Percentiles rank a stretch among this genome's conserved stretches.
Evolutionary conservation across 2,113 vertebrate species (phyloP).

Genomic region (Gobio gobio): DNA sequence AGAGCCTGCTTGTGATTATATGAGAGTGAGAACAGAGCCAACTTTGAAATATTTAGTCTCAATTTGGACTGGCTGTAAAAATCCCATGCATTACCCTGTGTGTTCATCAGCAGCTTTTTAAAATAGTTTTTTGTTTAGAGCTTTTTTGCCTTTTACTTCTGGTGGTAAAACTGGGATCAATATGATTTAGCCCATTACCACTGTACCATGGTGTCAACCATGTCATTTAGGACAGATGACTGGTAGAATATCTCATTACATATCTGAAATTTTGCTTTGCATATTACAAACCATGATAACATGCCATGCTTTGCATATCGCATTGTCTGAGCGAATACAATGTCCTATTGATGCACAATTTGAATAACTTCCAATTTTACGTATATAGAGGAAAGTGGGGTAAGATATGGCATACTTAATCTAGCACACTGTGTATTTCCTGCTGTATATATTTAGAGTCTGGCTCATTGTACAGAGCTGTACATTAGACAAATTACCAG

Average conservation of each 20-base stretch:
- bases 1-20: conserved; percentile 17
- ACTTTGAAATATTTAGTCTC: conserved; percentile 19
- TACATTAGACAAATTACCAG: background rate
- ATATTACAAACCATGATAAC: background rate
- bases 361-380: background rate
- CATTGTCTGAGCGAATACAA: background rate
- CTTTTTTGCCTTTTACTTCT: background rate
- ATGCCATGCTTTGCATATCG: background rate
- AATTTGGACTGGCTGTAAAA: background rate
- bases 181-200: background rate
- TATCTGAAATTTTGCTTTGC: background rate
- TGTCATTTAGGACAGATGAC: background rate
- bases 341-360: background rate
- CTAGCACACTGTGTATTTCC: background rate
- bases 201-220: background rate
- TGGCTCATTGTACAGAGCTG: background rate
- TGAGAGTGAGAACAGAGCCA: background rate
- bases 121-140: too few relatives aligned
- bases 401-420: background rate
- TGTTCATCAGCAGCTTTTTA: background rate
- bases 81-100: background rate
- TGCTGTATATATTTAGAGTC: background rate
- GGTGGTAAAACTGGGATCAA: background rate
- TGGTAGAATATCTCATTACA: background rate
- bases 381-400: background rate